Percentiles rank a stretch among this genome's conserved stretches.
phyloP scores from a whole-genome alignment of 2,888 invertebrate genomes.

The Scrobipalpa atriplicella region DNA sequence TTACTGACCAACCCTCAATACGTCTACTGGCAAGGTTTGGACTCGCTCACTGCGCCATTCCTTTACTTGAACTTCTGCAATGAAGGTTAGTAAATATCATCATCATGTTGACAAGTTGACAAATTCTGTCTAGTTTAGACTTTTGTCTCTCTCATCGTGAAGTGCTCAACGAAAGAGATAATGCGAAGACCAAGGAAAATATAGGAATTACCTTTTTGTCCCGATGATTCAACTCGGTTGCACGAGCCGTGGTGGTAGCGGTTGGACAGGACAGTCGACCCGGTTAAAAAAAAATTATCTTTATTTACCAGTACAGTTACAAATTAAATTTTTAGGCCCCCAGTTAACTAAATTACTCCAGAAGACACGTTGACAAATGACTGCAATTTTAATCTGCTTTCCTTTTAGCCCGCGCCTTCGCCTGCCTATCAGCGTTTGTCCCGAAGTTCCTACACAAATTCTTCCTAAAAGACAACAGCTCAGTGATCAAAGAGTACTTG shows the following conservation, averaged over 20 bases:
- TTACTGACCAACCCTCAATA: constrained; percentile 96
- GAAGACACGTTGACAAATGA: too few species aligned
- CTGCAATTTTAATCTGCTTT: neutral
- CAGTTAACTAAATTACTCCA: too few species aligned
- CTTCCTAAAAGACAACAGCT: constrained; percentile 98
- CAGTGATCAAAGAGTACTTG: constrained; percentile 98
- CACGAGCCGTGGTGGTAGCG: too few species aligned
- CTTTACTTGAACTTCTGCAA: constrained; percentile 97
- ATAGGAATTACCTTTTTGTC: too few species aligned
- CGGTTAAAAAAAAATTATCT: too few species aligned
- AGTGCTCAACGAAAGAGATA: too few species aligned
- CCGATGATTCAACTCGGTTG: too few species aligned
- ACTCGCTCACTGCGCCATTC: constrained; percentile 99
- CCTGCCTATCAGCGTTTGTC: constrained; percentile 97
- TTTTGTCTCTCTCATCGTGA: constrained; percentile 32
- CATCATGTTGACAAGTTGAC: too few species aligned
- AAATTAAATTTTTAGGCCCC: too few species aligned
- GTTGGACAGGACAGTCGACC: too few species aligned
- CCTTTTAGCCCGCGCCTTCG: constrained; percentile 93
- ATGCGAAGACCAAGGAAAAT: too few species aligned
- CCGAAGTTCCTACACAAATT: constrained; percentile 98
- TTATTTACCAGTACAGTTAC: too few species aligned
- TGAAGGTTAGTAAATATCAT: constrained; percentile 92
- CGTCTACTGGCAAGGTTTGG: constrained; percentile 99
- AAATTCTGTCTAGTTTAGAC: neutral